These are phyloP conservation scores for Dolichomitus sp. DNA, from an alignment of 2,888 invertebrate species.

Conservation along the genomic window DNA sequence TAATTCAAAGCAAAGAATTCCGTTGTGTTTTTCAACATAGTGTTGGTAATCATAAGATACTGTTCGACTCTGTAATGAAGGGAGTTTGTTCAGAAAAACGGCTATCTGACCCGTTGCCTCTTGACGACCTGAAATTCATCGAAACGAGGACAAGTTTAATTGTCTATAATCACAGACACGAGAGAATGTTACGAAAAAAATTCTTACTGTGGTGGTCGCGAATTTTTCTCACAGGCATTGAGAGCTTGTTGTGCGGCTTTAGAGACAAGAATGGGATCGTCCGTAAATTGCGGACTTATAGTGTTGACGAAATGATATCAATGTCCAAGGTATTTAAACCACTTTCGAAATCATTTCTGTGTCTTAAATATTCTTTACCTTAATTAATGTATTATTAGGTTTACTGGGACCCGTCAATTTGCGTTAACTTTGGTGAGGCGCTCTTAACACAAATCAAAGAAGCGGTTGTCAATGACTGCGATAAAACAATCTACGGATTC, in stretches of 20 bases:
- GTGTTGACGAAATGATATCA: constrained; percentile 88
- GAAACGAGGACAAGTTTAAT: constrained; percentile 91
- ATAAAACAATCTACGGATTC: constrained; percentile 77
- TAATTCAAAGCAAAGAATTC: constrained; percentile 90
- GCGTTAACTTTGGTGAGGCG: constrained; percentile 90
- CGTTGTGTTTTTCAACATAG: constrained; percentile 89
- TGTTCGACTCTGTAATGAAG: constrained; percentile 94
- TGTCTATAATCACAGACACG: constrained; percentile 87
- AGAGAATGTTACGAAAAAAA: constrained; percentile 87
- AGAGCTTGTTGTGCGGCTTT: constrained; percentile 90
- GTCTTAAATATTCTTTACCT: background rate
- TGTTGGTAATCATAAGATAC: constrained; percentile 88
- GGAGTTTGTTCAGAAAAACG: constrained; percentile 86
- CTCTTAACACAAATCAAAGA: constrained; percentile 88
- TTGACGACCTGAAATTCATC: constrained; percentile 87
- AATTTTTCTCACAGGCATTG: constrained; percentile 91
- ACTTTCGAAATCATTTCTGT: background rate
- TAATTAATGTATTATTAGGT: constrained; percentile 80
- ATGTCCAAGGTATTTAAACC: constrained; percentile 81
- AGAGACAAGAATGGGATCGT: constrained; percentile 91
- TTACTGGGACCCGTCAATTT: constrained; percentile 89
- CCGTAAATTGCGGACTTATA: constrained; percentile 87
- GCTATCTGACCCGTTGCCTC: constrained; percentile 70
- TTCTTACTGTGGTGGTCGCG: constrained; percentile 93
- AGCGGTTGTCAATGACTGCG: constrained; percentile 78